These are phyloP conservation scores for Parasteatoda tepidariorum DNA, from an alignment of 1,140 invertebrate genomes.

Conservation along the genomic window DNA sequence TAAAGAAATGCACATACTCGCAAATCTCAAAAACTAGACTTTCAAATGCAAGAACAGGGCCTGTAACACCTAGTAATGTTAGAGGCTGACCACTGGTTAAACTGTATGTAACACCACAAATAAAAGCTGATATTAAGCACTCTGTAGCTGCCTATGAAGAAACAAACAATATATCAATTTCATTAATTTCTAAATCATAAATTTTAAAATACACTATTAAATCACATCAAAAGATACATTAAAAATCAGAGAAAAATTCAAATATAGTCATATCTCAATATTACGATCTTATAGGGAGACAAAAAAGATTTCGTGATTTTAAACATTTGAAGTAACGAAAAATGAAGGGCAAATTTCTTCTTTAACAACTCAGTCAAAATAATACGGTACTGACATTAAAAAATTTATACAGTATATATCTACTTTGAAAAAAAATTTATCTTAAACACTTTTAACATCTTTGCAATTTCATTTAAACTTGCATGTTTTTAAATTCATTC, in stretches of 20 bases:
- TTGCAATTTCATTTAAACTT: too few relatives aligned
- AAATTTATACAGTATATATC: too few relatives aligned
- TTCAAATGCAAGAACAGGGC: slow-evolving; percentile 71
- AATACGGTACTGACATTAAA: too few relatives aligned
- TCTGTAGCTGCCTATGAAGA: slow-evolving; percentile 67
- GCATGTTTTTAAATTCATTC: too few relatives aligned
- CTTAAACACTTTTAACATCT: too few relatives aligned
- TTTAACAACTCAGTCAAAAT: too few relatives aligned
- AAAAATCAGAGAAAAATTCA: neutral
- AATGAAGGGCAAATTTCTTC: too few relatives aligned
- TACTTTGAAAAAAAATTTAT: too few relatives aligned
- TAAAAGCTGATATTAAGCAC: slow-evolving; percentile 68
- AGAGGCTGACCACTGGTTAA: slow-evolving; percentile 71
- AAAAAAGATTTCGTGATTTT: too few relatives aligned
- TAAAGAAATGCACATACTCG: slow-evolving; percentile 63
- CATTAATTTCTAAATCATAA: neutral
- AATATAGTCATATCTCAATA: too few relatives aligned
- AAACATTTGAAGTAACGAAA: too few relatives aligned
- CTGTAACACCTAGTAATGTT: slow-evolving; percentile 70
- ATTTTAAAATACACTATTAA: neutral
- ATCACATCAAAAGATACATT: neutral
- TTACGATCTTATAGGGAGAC: too few relatives aligned
- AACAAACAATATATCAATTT: neutral
- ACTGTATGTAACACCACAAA: slow-evolving; percentile 69
- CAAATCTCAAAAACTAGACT: slow-evolving; percentile 68